Percentiles rank a stretch among this genome's conserved stretches.
Conservation (phyloP, 2,888 invertebrate genomes). For the Lypha dubia region DNA sequence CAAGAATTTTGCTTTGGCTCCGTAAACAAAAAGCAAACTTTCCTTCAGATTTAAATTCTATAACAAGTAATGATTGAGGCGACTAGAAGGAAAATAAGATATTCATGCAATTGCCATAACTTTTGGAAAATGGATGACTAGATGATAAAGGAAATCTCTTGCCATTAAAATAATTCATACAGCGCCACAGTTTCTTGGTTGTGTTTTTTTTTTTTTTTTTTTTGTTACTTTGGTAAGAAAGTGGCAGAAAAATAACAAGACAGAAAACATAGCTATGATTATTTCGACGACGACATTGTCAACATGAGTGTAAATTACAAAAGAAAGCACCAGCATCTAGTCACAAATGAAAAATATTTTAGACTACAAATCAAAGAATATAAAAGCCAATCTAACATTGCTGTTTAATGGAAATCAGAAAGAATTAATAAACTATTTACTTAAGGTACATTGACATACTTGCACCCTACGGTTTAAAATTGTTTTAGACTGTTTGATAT, state of each 20-base stretch:
- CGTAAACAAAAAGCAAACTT: background rate
- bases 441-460: background rate
- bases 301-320: slow-evolving; percentile 23
- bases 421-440: background rate
- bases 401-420: slow-evolving; percentile 33
- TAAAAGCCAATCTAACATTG: slow-evolving; percentile 26
- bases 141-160: slow-evolving; percentile 20
- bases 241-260: slow-evolving; percentile 18
- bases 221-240: slow-evolving; percentile 25
- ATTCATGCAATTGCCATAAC: slow-evolving; percentile 43
- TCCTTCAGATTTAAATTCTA: background rate
- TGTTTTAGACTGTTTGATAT: too few relatives aligned
- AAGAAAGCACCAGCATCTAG: slow-evolving; percentile 59
- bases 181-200: slow-evolving; percentile 64
- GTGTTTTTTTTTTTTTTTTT: slow-evolving; percentile 1
- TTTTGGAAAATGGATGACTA: slow-evolving; percentile 28
- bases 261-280: background rate
- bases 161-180: slow-evolving; percentile 56
- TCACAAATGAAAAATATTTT: slow-evolving; percentile 65
- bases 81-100: slow-evolving; percentile 27
- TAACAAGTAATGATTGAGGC: background rate
- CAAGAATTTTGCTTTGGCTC: background rate
- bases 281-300: background rate
- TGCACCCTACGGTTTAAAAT: background rate
- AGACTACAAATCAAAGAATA: slow-evolving; percentile 56